phyloP scores from a whole-genome alignment of 1,140 invertebrate species.

The Drosophila pseudoananassae region DNA sequence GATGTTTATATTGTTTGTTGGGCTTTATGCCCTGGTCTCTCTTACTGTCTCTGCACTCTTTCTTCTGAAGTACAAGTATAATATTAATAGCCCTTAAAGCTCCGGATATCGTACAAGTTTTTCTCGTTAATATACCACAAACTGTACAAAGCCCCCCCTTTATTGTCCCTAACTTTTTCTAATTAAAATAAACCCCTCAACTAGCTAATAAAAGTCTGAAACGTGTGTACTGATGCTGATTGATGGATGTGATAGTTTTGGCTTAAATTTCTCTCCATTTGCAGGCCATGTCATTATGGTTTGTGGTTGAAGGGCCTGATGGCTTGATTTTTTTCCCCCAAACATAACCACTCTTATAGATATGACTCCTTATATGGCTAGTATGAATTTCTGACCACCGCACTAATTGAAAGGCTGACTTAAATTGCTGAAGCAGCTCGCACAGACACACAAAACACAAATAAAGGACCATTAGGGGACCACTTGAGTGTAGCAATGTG shows the following conservation, averaged over 20 bases:
- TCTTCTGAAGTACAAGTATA: too few species aligned
- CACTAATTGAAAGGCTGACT: slow-evolving; percentile 27
- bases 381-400: not conserved
- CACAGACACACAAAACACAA: not conserved
- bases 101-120: too few species aligned
- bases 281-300: slow-evolving; percentile 15
- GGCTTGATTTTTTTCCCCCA: too few species aligned
- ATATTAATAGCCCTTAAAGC: too few species aligned
- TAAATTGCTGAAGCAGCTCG: slow-evolving; percentile 12
- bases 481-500: slow-evolving; percentile 64
- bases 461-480: slow-evolving; percentile 36
- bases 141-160: not conserved
- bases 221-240: not conserved
- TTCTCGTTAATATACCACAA: not conserved
- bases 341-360: too few species aligned
- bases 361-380: not conserved
- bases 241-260: slow-evolving; percentile 16
- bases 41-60: too few species aligned
- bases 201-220: slow-evolving; percentile 15
- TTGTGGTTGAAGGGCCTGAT: not conserved
- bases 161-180: not conserved
- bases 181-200: not conserved
- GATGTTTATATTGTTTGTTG: too few species aligned
- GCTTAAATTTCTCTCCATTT: slow-evolving; percentile 2
- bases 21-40: too few species aligned